phyloP scores from a whole-genome alignment of 2,113 vertebrate genomes.

The Hepsetus odoe region DNA sequence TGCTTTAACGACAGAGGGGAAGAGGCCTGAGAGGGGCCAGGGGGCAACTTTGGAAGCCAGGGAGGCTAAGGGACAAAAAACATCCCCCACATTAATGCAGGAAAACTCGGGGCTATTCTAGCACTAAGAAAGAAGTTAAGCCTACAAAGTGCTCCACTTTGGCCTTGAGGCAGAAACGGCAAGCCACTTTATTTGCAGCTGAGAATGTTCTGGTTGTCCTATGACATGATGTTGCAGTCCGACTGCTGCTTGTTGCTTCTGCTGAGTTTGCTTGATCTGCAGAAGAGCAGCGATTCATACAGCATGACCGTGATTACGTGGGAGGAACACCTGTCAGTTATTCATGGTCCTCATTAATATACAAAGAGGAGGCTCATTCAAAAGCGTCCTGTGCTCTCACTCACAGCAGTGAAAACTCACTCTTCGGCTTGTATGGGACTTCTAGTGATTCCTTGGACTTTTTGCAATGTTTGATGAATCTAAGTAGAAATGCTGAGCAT shows the following conservation, averaged over 20 bases:
- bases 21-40: constrained; percentile 54
- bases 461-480: neutral
- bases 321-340: constrained; percentile 36
- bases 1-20: constrained; percentile 78
- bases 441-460: neutral
- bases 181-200: constrained; percentile 7
- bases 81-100: constrained; percentile 13
- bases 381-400: constrained; percentile 31
- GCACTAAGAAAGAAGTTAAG: constrained; percentile 1
- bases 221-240: neutral
- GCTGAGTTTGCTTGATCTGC: constrained; percentile 15
- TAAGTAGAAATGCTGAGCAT: neutral
- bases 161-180: neutral
- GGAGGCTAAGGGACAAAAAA: constrained; percentile 67
- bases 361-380: constrained; percentile 37
- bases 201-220: neutral
- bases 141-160: neutral
- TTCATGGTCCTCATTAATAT: constrained; percentile 40
- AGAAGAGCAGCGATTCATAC: neutral
- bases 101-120: neutral
- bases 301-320: constrained; percentile 24
- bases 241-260: neutral
- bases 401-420: constrained; percentile 8
- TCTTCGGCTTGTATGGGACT: constrained; percentile 8
- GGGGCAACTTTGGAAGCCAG: constrained; percentile 71